Conservation (phyloP, 2,888 invertebrate genomes). For the Yponomeuta evonymella region DNA sequence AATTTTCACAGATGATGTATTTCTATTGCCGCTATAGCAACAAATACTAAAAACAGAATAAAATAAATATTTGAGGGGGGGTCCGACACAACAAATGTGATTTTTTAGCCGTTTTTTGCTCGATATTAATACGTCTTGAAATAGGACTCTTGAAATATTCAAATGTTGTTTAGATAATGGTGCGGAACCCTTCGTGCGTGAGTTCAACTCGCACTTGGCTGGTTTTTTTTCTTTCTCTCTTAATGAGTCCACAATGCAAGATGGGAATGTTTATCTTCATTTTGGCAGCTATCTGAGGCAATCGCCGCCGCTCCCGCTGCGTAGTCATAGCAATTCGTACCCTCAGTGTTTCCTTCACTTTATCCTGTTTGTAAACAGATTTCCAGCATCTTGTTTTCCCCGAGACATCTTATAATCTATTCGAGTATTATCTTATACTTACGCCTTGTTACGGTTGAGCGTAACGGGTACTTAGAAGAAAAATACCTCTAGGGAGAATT, state of each 20-base stretch:
- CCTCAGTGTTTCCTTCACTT: slow-evolving; percentile 21
- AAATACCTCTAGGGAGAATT: neutral
- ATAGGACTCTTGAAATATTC: too few species aligned
- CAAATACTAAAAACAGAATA: too few species aligned
- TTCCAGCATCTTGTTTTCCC: slow-evolving; percentile 28
- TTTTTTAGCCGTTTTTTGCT: too few species aligned
- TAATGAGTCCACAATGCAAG: neutral
- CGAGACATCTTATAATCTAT: slow-evolving; percentile 34
- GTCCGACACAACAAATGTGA: too few species aligned
- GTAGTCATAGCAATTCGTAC: slow-evolving; percentile 9
- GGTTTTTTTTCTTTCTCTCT: neutral
- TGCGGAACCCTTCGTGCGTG: too few species aligned
- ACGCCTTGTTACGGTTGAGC: neutral
- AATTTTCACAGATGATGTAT: too few species aligned
- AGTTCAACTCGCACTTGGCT: too few species aligned
- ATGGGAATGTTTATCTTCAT: neutral
- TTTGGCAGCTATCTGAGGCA: neutral
- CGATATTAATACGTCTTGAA: too few species aligned
- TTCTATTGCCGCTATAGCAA: too few species aligned
- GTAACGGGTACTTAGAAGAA: slow-evolving; percentile 9
- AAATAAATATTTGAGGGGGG: too few species aligned
- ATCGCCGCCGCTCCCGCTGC: neutral
- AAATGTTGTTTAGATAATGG: too few species aligned
- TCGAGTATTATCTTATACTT: slow-evolving; percentile 16
- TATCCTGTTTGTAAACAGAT: slow-evolving; percentile 25